Percentiles rank a stretch among this genome's conserved stretches.
Conservation (phyloP, 1,140 invertebrate species). For the Conus ventricosus region DNA sequence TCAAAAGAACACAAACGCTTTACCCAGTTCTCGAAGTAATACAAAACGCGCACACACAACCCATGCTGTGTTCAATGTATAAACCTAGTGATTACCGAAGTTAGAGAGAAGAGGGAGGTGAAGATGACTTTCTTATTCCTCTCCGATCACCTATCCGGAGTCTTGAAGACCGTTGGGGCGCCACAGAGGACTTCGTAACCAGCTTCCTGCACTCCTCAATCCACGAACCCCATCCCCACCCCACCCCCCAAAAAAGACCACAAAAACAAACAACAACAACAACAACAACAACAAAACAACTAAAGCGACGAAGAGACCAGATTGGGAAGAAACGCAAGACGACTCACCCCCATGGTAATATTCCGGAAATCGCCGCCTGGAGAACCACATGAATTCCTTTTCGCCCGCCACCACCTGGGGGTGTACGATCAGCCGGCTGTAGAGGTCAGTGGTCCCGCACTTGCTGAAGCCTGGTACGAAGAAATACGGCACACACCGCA, state of each 20-base stretch:
- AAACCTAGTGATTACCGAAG: neutral
- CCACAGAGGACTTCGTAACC: too few species aligned
- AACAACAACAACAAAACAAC: neutral
- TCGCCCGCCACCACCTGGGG: neutral
- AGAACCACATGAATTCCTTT: neutral
- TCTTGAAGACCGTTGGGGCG: too few species aligned
- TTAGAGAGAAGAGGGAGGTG: neutral
- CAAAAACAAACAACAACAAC: too few species aligned
- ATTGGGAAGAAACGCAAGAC: neutral
- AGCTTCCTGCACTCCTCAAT: too few species aligned
- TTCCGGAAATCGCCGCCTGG: neutral
- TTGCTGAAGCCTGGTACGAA: neutral
- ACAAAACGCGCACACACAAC: too few species aligned
- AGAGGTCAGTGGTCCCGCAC: neutral
- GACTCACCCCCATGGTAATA: neutral
- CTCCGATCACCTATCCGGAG: too few species aligned
- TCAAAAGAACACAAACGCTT: too few species aligned
- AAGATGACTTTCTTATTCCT: neutral
- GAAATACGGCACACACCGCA: neutral
- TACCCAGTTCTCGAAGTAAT: too few species aligned
- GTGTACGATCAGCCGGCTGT: neutral
- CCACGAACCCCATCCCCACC: too few species aligned
- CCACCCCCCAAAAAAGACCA: too few species aligned
- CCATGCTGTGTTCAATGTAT: too few species aligned
- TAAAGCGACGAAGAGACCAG: neutral